A percentile compares a stretch with the other conserved stretches of the same genome.
phyloP scores from a whole-genome alignment of 2,113 vertebrate species.

The Gila orcuttii region DNA sequence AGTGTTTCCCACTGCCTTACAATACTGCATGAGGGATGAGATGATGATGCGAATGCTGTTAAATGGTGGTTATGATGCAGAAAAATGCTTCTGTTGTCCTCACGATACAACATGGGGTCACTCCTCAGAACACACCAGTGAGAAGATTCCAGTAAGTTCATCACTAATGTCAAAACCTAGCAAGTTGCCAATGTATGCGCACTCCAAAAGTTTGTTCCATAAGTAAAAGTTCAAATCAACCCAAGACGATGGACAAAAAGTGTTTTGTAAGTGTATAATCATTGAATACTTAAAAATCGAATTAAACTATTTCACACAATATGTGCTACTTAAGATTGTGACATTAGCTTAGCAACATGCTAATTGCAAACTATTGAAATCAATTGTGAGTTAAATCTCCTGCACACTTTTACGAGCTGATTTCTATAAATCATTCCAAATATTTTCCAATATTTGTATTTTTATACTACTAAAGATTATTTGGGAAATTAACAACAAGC shows the following conservation, averaged over 20 bases:
- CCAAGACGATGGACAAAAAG: background rate
- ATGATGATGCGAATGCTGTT: slow-evolving; percentile 87
- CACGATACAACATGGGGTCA: slow-evolving; percentile 77
- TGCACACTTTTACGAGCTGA: background rate
- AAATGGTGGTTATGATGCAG: slow-evolving; percentile 82
- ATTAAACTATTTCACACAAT: too few relatives aligned
- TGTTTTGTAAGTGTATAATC: background rate
- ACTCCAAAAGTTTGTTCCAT: background rate
- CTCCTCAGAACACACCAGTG: slow-evolving; percentile 46
- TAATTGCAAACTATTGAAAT: background rate
- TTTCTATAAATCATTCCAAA: background rate
- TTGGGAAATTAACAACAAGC: background rate
- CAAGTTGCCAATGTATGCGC: background rate
- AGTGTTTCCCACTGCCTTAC: slow-evolving; percentile 84
- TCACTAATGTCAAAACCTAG: background rate
- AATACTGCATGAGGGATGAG: slow-evolving; percentile 87
- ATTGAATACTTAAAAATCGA: background rate
- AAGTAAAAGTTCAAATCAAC: background rate
- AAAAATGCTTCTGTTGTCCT: slow-evolving; percentile 83
- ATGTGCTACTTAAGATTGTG: background rate
- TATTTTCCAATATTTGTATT: background rate
- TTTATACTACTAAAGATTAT: background rate
- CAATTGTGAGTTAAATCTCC: background rate
- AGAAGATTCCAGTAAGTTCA: slow-evolving; percentile 69
- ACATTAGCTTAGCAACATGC: background rate